Evolutionary conservation across 1,140 invertebrate genomes (phyloP).

Genomic region (Scaptomyza hsui): DNA sequence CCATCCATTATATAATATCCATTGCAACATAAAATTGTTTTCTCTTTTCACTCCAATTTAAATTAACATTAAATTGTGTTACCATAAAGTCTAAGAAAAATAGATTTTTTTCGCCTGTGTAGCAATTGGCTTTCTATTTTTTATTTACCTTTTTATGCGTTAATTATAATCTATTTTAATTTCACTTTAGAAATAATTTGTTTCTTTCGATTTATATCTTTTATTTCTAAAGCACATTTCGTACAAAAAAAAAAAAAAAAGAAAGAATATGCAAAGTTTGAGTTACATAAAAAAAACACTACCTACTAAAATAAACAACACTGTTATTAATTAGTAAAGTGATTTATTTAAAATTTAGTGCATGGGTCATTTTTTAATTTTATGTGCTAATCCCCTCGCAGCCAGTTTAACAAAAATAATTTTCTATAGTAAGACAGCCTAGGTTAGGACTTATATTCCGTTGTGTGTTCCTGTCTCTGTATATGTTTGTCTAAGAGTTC

Average conservation of each 20-base stretch:
- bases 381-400: slow-evolving; percentile 13
- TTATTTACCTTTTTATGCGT: slow-evolving; percentile 56
- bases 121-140: slow-evolving; percentile 47
- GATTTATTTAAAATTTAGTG: slow-evolving; percentile 53
- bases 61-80: slow-evolving; percentile 55
- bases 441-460: slow-evolving; percentile 26
- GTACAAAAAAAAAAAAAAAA: not conserved
- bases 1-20: slow-evolving; percentile 37
- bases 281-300: slow-evolving; percentile 12
- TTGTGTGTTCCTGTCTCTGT: slow-evolving; percentile 35
- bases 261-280: slow-evolving; percentile 8
- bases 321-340: slow-evolving; percentile 27
- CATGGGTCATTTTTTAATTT: slow-evolving; percentile 51
- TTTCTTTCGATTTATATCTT: slow-evolving; percentile 8
- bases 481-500: slow-evolving; percentile 29
- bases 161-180: slow-evolving; percentile 49
- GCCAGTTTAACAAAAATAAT: not conserved
- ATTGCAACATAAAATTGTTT: slow-evolving; percentile 26
- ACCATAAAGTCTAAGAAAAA: slow-evolving; percentile 50
- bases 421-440: slow-evolving; percentile 17
- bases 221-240: slow-evolving; percentile 1
- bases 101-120: slow-evolving; percentile 66
- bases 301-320: slow-evolving; percentile 43
- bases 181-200: slow-evolving; percentile 32
- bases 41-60: slow-evolving; percentile 45